Evolutionary conservation across 2,113 vertebrate genomes (phyloP).

Genomic region (Malurus alboscapulatus): DNA sequence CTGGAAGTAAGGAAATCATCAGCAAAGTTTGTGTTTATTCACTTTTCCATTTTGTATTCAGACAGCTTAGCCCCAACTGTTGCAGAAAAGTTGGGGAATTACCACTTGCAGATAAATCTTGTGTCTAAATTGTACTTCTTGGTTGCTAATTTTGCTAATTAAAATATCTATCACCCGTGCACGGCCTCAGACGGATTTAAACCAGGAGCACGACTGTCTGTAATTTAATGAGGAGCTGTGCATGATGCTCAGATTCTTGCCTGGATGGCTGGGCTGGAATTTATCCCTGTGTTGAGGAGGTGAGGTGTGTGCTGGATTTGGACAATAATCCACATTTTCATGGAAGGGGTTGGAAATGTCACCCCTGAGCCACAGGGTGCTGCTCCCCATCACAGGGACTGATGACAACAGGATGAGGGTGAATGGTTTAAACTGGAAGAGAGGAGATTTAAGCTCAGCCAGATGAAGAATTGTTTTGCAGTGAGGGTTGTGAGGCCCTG

Average conservation of each 20-base stretch:
- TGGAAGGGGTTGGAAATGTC: accelerated
- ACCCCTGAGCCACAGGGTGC: background rate
- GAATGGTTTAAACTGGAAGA: background rate
- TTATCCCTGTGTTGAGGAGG: background rate
- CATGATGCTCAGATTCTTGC: background rate
- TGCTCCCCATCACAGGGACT: accelerated
- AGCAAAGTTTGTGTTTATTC: background rate
- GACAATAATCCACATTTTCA: accelerated
- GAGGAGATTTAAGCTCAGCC: accelerated
- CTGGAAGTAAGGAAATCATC: background rate
- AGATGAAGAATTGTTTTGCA: accelerated
- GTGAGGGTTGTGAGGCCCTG: accelerated
- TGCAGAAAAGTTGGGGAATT: background rate
- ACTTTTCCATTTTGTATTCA: background rate
- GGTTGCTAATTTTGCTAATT: constrained; percentile 53
- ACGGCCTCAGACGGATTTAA: background rate
- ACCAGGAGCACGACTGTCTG: background rate
- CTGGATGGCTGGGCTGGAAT: background rate
- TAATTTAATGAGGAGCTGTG: background rate
- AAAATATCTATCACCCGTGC: constrained; percentile 20
- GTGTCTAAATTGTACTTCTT: constrained; percentile 9
- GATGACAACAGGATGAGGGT: accelerated
- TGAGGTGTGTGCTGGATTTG: accelerated
- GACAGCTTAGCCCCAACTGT: background rate
- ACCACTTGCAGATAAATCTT: background rate